Evolutionary conservation across 2,113 vertebrate genomes (phyloP), one percentile per base, ranked within the genome.

Genomic region (Onychostoma macrolepis): DNA sequence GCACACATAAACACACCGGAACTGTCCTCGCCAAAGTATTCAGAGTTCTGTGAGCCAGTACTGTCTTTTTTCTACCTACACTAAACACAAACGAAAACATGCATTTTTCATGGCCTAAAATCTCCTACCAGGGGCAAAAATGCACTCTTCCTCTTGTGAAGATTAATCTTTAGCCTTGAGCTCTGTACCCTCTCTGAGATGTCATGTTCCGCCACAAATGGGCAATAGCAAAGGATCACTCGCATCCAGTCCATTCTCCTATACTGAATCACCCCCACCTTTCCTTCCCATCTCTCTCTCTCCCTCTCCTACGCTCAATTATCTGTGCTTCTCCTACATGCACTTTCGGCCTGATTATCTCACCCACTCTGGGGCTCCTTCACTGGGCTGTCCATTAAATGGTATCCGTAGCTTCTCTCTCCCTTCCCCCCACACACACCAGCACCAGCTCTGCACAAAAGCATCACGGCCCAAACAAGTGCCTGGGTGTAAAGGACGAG

Each of bases 291-390:
- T 75, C 87, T 89, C 61, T 67, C 56, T 85, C 53, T 81, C 38
- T 53, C 79, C 21, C 63, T 87, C 86, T 88, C 80, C 83, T 89
- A 80, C 72, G 85, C 86, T 80, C 77, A 88, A 80, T 72, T 80
- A 90, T 86, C 38, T 89, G 88, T 88, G n/a, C 79, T 83, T 89
- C 69, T 90, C 92, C 91, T 91, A 90, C 92, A 89, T 90, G 87
- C 91, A 88, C 79, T 89, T 38, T 88, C 87, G 84, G 88, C 94
- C 93, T 94, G 93, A 93, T 94, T 92, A 93, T 94, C 92, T 93
- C 92, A 92, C 90, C 92, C 92, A 86, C 90, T 92, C 92, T 69
- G 77, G 89, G 78, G 89, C 88, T 91, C 87, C 90, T 93, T 91
- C 77, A 89, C 88, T 90, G 90, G 83, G 79, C 86, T 71, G 85